phyloP scores from a whole-genome alignment of 2,113 vertebrate species.

The Octodon degus region DNA sequence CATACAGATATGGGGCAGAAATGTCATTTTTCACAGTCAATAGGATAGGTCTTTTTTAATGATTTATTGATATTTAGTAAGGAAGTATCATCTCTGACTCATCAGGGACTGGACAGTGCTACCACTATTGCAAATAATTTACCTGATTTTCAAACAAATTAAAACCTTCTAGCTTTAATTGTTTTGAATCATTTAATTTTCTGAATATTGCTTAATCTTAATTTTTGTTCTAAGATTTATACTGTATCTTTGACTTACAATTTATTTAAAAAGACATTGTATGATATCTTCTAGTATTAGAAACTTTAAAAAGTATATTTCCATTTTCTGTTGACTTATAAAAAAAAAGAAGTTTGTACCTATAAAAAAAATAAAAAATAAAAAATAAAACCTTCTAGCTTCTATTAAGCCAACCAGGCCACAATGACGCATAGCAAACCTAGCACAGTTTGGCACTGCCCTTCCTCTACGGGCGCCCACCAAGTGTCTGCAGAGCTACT shows the following conservation, averaged over 20 bases:
- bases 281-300: no score
- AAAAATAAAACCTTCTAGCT: slow-evolving; percentile 30
- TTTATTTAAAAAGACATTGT: no score
- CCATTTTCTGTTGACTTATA: no score
- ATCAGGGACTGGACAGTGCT: background rate
- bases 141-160: slow-evolving; percentile 57
- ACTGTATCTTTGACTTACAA: no score
- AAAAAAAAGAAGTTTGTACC: no score
- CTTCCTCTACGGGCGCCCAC: background rate
- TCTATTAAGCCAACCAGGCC: slow-evolving; percentile 58
- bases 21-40: background rate
- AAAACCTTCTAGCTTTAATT: slow-evolving; percentile 18
- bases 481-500: slow-evolving; percentile 26
- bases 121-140: slow-evolving; percentile 30
- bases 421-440: background rate
- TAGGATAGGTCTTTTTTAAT: background rate
- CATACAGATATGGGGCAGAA: background rate
- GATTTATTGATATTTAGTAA: background rate
- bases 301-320: no score
- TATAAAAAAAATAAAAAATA: no score
- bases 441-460: slow-evolving; percentile 35
- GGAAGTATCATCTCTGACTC: slow-evolving; percentile 27
- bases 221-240: no score
- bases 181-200: no score
- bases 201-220: no score